Percentiles rank a stretch among this genome's conserved stretches.
Evolutionary conservation across 2,113 vertebrate species (phyloP).

Genomic region (Equus quagga): DNA sequence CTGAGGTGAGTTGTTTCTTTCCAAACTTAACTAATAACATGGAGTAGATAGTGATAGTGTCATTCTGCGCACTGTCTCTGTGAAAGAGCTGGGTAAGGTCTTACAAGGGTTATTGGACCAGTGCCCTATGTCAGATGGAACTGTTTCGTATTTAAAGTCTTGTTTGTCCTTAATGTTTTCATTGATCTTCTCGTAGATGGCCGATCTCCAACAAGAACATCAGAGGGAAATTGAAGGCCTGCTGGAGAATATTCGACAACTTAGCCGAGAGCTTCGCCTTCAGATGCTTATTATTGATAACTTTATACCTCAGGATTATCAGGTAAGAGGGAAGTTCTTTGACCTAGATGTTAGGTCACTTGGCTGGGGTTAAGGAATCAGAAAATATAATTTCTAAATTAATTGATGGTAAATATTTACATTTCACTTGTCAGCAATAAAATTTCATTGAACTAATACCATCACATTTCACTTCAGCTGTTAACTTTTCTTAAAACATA

Average conservation of each 20-base stretch:
- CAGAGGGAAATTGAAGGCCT: constrained; percentile 98
- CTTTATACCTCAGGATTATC: constrained; percentile 98
- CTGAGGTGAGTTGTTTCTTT: not conserved
- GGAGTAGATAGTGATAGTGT: not conserved
- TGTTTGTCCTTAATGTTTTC: constrained; percentile 17
- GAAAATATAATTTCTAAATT: constrained; percentile 1
- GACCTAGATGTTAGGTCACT: not conserved
- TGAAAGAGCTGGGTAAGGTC: not conserved
- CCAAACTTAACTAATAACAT: not conserved
- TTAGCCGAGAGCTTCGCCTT: constrained; percentile 96
- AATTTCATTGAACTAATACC: constrained; percentile 43
- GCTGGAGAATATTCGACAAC: constrained; percentile 97
- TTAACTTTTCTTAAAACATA: constrained; percentile 9
- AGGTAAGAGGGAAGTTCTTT: constrained; percentile 87
- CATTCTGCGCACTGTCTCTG: not conserved
- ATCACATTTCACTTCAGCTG: not conserved
- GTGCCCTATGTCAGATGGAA: not conserved
- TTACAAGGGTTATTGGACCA: not conserved
- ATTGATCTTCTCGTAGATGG: constrained; percentile 90
- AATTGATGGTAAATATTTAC: not conserved
- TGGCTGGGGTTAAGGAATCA: not conserved
- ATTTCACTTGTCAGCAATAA: not conserved
- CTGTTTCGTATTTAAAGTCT: not conserved
- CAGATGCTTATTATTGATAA: constrained; percentile 99
- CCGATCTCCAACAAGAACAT: constrained; percentile 97